phyloP scores from a whole-genome alignment of 2,888 invertebrate species.

The Lasioglossum villosulum region DNA sequence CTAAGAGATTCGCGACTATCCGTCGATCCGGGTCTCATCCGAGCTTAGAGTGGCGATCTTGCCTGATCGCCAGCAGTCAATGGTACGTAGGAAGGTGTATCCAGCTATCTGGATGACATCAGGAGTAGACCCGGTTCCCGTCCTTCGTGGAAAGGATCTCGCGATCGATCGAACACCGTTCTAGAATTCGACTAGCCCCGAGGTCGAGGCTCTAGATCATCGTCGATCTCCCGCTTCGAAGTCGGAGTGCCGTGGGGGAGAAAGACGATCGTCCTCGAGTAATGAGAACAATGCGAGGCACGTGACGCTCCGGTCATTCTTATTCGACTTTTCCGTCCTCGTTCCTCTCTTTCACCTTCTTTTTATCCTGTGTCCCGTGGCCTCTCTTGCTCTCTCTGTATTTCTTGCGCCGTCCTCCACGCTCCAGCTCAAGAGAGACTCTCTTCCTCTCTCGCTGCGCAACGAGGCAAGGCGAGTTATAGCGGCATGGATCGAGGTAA shows the following conservation, averaged over 20 bases:
- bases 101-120: conserved; percentile 22
- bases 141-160: conserved; percentile 21
- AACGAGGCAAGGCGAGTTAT: conserved; percentile 70
- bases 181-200: conserved; percentile 57
- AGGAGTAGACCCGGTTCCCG: neutral
- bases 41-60: neutral
- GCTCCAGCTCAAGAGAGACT: neutral
- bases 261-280: conserved; percentile 68
- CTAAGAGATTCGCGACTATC: conserved; percentile 4
- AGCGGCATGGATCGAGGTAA: conserved; percentile 77
- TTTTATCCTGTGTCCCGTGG: conserved; percentile 9
- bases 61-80: neutral
- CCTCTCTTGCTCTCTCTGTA: neutral
- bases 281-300: conserved; percentile 84
- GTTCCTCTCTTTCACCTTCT: conserved; percentile 65
- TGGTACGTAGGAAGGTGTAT: conserved; percentile 12
- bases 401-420: neutral
- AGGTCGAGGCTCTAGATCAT: conserved; percentile 60
- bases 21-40: neutral
- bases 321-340: conserved; percentile 69
- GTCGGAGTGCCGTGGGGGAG: neutral
- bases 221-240: conserved; percentile 69
- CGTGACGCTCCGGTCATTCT: conserved; percentile 81
- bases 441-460: conserved; percentile 28
- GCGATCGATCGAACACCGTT: conserved; percentile 56